phyloP scores from a whole-genome alignment of 2,888 invertebrate species.

The Perdita meconis region DNA sequence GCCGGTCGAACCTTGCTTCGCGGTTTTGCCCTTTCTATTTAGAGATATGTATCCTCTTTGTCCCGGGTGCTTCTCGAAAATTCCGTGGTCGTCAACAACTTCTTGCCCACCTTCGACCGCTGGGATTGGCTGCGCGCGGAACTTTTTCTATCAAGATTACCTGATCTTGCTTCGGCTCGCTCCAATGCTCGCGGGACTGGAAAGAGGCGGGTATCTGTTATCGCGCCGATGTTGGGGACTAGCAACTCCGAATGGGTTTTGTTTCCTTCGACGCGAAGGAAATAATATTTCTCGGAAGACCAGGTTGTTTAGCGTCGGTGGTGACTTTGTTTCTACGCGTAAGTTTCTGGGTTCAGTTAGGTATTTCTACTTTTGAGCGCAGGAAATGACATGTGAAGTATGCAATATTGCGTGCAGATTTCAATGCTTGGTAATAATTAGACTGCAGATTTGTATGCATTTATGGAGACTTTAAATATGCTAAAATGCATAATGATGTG shows the following conservation, averaged over 20 bases:
- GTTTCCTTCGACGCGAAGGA: conserved; percentile 13
- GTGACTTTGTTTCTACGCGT: too few species aligned
- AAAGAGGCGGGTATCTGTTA: conserved; percentile 26
- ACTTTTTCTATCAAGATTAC: conserved; percentile 66
- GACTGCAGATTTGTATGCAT: too few species aligned
- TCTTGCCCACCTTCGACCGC: conserved; percentile 27
- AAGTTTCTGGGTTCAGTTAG: too few species aligned
- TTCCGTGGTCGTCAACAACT: conserved; percentile 64
- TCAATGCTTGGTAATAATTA: too few species aligned
- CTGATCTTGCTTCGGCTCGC: conserved; percentile 3
- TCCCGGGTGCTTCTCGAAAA: conserved; percentile 57
- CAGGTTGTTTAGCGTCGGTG: too few species aligned
- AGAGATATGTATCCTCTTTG: conserved; percentile 35
- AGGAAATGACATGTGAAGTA: conserved; percentile 5
- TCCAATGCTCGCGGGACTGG: conserved; percentile 9
- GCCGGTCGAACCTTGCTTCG: conserved; percentile 17
- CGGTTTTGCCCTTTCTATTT: neutral
- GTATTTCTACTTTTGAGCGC: neutral
- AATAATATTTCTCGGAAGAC: conserved; percentile 3
- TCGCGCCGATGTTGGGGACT: conserved; percentile 10
- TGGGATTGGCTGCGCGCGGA: conserved; percentile 30
- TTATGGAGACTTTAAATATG: too few species aligned
- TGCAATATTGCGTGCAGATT: too few species aligned
- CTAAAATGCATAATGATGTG: too few species aligned
- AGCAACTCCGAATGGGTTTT: conserved; percentile 42